Base-by-base conservation (phyloP, 2,797 vertebrate genomes). In the Hephaestus fuliginosus region DNA sequence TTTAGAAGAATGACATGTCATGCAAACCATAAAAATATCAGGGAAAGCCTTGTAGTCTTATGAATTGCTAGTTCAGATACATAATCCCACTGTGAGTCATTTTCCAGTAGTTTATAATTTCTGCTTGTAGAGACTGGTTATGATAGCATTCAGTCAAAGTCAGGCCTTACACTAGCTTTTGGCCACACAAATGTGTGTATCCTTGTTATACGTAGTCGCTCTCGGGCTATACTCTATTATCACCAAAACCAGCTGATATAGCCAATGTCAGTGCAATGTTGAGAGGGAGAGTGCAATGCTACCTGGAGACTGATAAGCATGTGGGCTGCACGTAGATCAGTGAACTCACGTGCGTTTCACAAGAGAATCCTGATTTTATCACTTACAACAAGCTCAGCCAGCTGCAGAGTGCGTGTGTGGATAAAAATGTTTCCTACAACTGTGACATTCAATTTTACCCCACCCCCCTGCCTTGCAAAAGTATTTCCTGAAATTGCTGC, bases 291-390 rank as follows among this genome's bases (percentile, higher is more conserved):
- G 25, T 25, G 25, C 25, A 25, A 25, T 25, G 25, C 25, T 68
- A 63, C 64, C 28, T 73, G 22, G 1, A 56, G 8, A n/a, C 73
- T 41, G 25, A 64, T 43, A 60, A 75, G 46, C 39, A 70, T 1
- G 13, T 30, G 52, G 49, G 3, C 43, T 30, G 3, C 7, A 39
- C 25, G 14, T 55, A 20, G 49, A 57, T 66, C 20, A 60, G 56
- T 55, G 20, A 60, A 74, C 41, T 75, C 22, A 13, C 55, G 28
- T 43, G 60, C 33, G 6, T 65, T 39, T 71, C 69, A 68, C 36
- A 33, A 13, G 46, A 73, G 20, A 52, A 55, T 25, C 28, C 10
- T 30, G 39, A 61, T 43, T 53, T 67, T 22, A 57, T 70, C 48
- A 13, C 41, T 66, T 14, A 18, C 22, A 30, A 25, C 17, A 13